Conservation (phyloP, 2,888 invertebrate species). For the Drosophila vallismaia region DNA sequence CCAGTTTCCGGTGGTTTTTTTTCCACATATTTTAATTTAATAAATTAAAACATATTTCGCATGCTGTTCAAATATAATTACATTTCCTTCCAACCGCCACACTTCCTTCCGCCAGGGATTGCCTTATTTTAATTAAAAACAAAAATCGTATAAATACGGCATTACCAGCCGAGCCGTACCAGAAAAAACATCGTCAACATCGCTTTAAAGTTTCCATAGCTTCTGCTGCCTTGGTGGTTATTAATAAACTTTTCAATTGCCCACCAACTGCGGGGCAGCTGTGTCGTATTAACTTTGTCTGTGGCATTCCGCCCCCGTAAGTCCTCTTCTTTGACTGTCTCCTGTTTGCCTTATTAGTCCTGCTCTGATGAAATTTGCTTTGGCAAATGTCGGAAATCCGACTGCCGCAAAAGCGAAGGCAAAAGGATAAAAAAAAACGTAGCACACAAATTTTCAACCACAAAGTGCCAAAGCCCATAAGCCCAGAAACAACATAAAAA, state of each 20-base stretch:
- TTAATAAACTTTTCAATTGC: slow-evolving; percentile 76
- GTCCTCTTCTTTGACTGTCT: slow-evolving; percentile 18
- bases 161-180: neutral
- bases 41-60: slow-evolving; percentile 76
- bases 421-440: slow-evolving; percentile 9
- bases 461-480: slow-evolving; percentile 60
- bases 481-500: slow-evolving; percentile 56
- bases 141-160: slow-evolving; percentile 32
- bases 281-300: slow-evolving; percentile 67
- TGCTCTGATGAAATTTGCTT: slow-evolving; percentile 50
- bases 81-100: slow-evolving; percentile 48
- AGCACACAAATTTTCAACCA: slow-evolving; percentile 28
- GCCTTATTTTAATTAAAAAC: slow-evolving; percentile 67
- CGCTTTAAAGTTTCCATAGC: slow-evolving; percentile 50
- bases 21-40: slow-evolving; percentile 68
- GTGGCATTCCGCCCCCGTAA: neutral
- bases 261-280: slow-evolving; percentile 62
- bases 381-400: slow-evolving; percentile 53
- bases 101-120: slow-evolving; percentile 34
- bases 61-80: slow-evolving; percentile 72
- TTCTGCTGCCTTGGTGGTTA: slow-evolving; percentile 52
- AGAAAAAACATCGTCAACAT: neutral
- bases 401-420: slow-evolving; percentile 31
- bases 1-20: slow-evolving; percentile 16
- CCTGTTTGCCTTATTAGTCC: slow-evolving; percentile 54